Percentiles rank a stretch among this genome's conserved stretches.
Conservation (phyloP, 2,888 invertebrate species). For the Adelphocoris suturalis region DNA sequence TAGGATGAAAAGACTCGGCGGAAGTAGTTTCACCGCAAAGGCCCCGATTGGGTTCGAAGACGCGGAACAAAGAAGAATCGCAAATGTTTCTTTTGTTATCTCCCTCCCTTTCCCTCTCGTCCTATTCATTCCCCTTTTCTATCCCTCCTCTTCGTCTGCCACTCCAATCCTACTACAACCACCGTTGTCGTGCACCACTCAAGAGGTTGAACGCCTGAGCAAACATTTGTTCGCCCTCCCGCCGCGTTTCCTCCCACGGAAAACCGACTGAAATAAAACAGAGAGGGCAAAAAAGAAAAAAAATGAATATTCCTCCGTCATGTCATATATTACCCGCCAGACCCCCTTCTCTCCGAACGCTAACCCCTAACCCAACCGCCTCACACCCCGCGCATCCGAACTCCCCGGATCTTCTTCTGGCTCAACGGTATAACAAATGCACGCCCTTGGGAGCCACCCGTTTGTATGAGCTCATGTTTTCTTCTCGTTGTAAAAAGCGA, state of each 20-base stretch:
- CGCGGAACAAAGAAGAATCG: conserved; percentile 32
- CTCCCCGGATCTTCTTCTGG: background rate
- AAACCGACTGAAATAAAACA: conserved; percentile 17
- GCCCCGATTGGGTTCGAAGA: conserved; percentile 23
- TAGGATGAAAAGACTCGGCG: conserved; percentile 7
- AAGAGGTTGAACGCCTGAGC: conserved; percentile 12
- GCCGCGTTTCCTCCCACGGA: background rate
- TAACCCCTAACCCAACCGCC: background rate
- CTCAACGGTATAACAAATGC: background rate
- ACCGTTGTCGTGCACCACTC: conserved; percentile 27
- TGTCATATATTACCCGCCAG: conserved; percentile 37
- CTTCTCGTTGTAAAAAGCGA: background rate
- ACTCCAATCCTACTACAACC: background rate
- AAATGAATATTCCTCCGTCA: conserved; percentile 38
- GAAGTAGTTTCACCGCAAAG: conserved; percentile 4
- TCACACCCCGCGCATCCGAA: background rate
- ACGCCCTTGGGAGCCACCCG: background rate
- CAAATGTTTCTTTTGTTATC: conserved; percentile 6
- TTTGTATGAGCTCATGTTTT: background rate
- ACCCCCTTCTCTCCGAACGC: background rate
- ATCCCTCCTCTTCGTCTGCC: background rate
- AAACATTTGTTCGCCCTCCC: conserved; percentile 35
- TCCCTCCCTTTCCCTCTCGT: background rate
- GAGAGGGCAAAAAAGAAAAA: background rate
- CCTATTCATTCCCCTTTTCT: background rate